Base-by-base conservation (phyloP, 2,888 invertebrate species). In the Lasioglossum zephyrum region DNA sequence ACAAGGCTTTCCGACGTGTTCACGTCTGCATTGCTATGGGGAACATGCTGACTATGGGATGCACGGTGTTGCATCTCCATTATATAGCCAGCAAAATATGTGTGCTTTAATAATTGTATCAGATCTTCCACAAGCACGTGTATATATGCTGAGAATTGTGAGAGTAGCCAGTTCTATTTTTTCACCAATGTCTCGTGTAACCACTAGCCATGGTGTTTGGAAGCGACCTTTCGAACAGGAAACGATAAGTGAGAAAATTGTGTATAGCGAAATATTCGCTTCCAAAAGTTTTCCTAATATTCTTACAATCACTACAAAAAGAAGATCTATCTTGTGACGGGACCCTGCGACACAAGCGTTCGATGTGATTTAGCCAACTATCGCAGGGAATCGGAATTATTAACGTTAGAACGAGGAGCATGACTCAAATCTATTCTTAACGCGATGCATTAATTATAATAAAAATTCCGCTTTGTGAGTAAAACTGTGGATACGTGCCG, bases 11-110 rank as follows among this genome's bases (percentile, higher is more conserved):
- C 95, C 96, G 98, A 77, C 96, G 96, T 69, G 96, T 97, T 78
- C 98, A 98, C 95, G 97, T 97, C 94, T 96, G 96, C 85, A 97
- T 98, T 91, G 98, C 98, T 22, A 97, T 97, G 95, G 97, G 98
- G 81, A 98, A 98, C 93, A 96, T 98, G 95, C 95, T 96, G 41
- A 96, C 97, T 0, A 96, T 97, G 95, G 96, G 96, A 11, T 97
- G 97, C 92, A 97, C 97, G 16, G 96, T 96, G 73, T 95, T 97
- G 86, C 97, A 97, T 94, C 95, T 97, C 81, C 96, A 97, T 94
- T 97, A 97, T 94, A 95, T 97, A 87, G 96, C 96, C 74, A 96
- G 94, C 94, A 96, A 95, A 95, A 95, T 96, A 53, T 94, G 94
- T 87, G 92, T 94, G 47, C 88, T 94, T 83, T 94, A 92, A 92